A percentile compares a stretch with the other conserved stretches of the same genome.
phyloP scores from a whole-genome alignment of 2,888 invertebrate genomes.

The Sphecodes monilicornis region DNA sequence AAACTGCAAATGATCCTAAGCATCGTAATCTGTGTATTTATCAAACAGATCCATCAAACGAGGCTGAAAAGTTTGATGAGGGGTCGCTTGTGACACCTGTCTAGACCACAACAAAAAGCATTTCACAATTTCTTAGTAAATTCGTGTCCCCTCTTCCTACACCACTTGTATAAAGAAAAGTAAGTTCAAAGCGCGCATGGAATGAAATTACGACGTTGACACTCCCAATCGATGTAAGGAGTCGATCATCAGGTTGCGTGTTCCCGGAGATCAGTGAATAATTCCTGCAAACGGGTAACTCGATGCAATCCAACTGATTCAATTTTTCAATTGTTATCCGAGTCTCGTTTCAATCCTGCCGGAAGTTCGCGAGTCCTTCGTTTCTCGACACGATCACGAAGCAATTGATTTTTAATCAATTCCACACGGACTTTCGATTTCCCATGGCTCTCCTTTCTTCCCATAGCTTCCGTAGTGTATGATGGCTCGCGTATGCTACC shows the following conservation, averaged over 20 bases:
- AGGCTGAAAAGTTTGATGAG: no score
- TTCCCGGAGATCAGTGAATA: slow-evolving; percentile 52
- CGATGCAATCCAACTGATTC: neutral
- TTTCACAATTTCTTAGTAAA: no score
- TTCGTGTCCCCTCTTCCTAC: no score
- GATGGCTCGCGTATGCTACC: no score
- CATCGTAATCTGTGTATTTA: no score
- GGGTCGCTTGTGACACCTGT: no score
- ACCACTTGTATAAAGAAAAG: no score
- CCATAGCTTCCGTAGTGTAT: neutral
- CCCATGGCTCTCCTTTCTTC: slow-evolving; percentile 29
- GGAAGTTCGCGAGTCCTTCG: neutral
- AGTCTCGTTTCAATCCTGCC: neutral
- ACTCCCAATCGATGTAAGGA: slow-evolving; percentile 20
- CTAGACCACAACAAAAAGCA: no score
- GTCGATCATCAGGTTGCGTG: slow-evolving; percentile 46
- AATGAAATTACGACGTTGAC: neutral
- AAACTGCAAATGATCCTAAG: no score
- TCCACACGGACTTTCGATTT: slow-evolving; percentile 44
- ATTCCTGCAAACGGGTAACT: slow-evolving; percentile 6
- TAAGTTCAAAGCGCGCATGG: no score
- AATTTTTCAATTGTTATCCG: neutral
- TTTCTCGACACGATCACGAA: neutral
- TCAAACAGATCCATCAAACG: no score
- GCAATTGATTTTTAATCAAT: slow-evolving; percentile 15